A percentile compares a stretch with the other conserved stretches of the same genome.
phyloP scores from a whole-genome alignment of 2,888 invertebrate genomes.

The Latrodectus elegans region DNA sequence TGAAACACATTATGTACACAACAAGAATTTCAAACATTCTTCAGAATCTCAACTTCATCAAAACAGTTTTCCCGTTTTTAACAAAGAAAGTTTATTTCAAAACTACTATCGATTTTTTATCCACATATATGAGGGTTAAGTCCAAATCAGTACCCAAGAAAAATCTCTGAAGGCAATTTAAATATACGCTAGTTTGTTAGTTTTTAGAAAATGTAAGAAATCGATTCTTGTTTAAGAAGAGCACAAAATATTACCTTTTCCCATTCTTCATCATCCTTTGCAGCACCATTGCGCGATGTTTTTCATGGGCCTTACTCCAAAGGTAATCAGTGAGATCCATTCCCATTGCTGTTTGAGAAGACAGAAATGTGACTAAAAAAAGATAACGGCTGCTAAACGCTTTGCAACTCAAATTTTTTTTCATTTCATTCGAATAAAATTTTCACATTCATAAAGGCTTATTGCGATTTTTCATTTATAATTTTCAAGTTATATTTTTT shows the following conservation, averaged over 20 bases:
- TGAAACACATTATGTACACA: too few relatives aligned
- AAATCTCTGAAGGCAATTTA: not conserved
- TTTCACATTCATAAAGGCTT: too few relatives aligned
- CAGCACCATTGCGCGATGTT: constrained; percentile 55
- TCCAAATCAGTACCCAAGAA: too few relatives aligned
- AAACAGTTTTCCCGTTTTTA: too few relatives aligned
- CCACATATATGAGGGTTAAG: too few relatives aligned
- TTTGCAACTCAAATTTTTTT: not conserved
- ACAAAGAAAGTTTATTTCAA: too few relatives aligned
- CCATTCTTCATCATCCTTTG: constrained; percentile 66
- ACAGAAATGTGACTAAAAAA: constrained; percentile 68
- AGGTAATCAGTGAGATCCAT: constrained; percentile 67
- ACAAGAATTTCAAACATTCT: too few relatives aligned
- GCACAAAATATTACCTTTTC: constrained; percentile 47
- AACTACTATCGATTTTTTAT: too few relatives aligned
- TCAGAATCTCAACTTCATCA: too few relatives aligned
- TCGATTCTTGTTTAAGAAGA: constrained; percentile 17
- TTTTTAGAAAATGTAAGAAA: not conserved
- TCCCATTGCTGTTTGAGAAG: constrained; percentile 68
- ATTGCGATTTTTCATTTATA: too few relatives aligned
- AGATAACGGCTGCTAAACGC: constrained; percentile 21
- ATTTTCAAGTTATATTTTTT: too few relatives aligned
- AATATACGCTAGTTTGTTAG: not conserved
- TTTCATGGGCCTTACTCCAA: constrained; percentile 64
- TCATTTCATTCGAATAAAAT: too few relatives aligned